Percentiles rank a stretch among this genome's conserved stretches.
Conservation (phyloP, 2,113 vertebrate genomes). For the Tupaia tana region DNA sequence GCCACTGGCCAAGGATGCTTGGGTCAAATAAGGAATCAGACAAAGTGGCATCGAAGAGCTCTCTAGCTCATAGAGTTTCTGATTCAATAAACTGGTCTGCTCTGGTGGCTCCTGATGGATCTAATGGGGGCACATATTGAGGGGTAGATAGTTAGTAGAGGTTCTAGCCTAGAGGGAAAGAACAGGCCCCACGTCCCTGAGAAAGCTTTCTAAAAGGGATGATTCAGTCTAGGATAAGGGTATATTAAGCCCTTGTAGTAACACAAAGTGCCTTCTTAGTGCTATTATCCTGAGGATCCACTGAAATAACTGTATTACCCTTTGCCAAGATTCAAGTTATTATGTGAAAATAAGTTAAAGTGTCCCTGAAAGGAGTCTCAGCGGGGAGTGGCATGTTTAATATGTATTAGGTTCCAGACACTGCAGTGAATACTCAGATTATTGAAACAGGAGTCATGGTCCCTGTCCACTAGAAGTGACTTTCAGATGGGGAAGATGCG, state of each 20-base stretch:
- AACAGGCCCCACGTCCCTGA: background rate
- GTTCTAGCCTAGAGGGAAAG: background rate
- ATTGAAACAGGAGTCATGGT: background rate
- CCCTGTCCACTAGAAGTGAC: background rate
- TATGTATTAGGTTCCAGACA: background rate
- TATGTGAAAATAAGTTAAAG: background rate
- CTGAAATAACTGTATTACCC: background rate
- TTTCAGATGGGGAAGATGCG: background rate
- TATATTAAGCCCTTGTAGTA: background rate
- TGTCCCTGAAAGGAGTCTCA: background rate
- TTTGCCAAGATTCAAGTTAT: background rate
- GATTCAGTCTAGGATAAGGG: background rate
- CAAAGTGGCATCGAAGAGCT: background rate
- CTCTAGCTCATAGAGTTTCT: background rate
- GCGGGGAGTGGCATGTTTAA: no score
- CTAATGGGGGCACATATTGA: no score
- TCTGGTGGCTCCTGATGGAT: no score
- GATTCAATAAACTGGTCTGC: background rate
- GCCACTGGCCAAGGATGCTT: background rate
- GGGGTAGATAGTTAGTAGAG: background rate
- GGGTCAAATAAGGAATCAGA: background rate
- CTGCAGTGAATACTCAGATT: background rate
- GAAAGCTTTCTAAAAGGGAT: background rate
- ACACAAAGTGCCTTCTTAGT: background rate
- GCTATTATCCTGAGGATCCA: background rate